Evolutionary conservation across 1,140 invertebrate species (phyloP), one percentile per base, ranked within the genome.

Genomic region (Atopsyche davidsoni): DNA sequence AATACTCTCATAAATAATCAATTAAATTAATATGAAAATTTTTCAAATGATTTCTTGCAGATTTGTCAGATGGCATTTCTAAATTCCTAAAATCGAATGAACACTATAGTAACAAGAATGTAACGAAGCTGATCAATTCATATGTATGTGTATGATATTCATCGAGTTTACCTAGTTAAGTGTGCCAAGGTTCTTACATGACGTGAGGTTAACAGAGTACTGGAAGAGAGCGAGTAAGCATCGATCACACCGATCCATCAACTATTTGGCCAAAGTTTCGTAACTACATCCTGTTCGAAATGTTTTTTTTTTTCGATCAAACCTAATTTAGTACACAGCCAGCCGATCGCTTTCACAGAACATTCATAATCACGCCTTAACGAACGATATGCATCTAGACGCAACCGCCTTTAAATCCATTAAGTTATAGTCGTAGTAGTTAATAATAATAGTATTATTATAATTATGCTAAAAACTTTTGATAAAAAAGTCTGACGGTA

Each of bases 401-500:
- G 47, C 53, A 36, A 46, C 39, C 46, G 47, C 43, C 46, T 40
- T 55, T 51, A 32, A 40, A 49, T 53, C 40, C 24, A 49, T 49
- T 54, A 44, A 46, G 45, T 28, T 50, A 50, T 47, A 54, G 17
- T 49, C 36, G 42, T 39, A 48, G 25, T 25, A 41, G 28, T 28
- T 40, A 4, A 51, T 51, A 51, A 36, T 39, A 39, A 18, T 39
- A 39, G n/a, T 39, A 22, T 47, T 47, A 47, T 21, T 24, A 4
- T 50, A 40, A 39, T 50, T 55, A 46, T 42, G 28, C 16, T 47
- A 38, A 47, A 16, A 47, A 47, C 46, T 44, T 51, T 49, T 48
- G 46, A 54, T 54, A 54, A 49, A 54, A 54, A 54, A 54, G 46
- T 54, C 52, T 54, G 42, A 46, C 49, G 36, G 25, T 54, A 54